Evolutionary conservation across 2,888 invertebrate species (phyloP), one percentile per base, ranked within the genome.

Genomic region (Pseudococcus jackbeardsleyi): DNA sequence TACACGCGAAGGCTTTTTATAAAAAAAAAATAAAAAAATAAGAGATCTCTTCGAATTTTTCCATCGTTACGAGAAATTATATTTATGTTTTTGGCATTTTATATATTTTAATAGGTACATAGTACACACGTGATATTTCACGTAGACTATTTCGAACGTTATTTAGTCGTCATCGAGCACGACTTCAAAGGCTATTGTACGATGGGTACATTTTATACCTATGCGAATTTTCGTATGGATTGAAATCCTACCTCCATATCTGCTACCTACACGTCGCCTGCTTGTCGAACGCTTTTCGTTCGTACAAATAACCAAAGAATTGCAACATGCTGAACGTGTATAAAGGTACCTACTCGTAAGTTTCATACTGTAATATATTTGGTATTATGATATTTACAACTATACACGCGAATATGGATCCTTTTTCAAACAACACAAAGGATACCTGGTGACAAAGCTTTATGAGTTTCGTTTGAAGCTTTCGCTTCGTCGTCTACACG

Each of bases 161-260:
- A 59, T 59, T 59, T 59, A 59, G 59, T 59, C 59, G 19, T 59
- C 59, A 59, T 5, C 19, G 9, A 59, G 59, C 59, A 59, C 59
- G 59, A 59, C 59, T 59, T 59, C 59, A 59, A 59, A 59, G 59
- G 59, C 59, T 59, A 59, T 59, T 59, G 59, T 19, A 59, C 7
- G 59, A 3, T 33, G 3, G 26, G 26, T 33, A 33, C 3, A 33
- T 33, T 33, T 2, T 2, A 3, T 33, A 33, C 1, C 1, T 33
- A 33, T 33, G 26, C 2, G 59, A n/a, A 59, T 59, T 59, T 59
- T 59, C 19, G 1, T 33, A 33, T 33, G 59, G 2, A 59, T 59
- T 59, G 59, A 59, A 59, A 59, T 33, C 1, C 26, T 33, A 33
- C 26, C 26, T 33, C 26, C 1, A 33, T 33, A n/a, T n/a, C n/a